Evolutionary conservation across 2,113 vertebrate genomes (phyloP), one percentile per base, ranked within the genome.

Genomic region (Macquaria ambigua): DNA sequence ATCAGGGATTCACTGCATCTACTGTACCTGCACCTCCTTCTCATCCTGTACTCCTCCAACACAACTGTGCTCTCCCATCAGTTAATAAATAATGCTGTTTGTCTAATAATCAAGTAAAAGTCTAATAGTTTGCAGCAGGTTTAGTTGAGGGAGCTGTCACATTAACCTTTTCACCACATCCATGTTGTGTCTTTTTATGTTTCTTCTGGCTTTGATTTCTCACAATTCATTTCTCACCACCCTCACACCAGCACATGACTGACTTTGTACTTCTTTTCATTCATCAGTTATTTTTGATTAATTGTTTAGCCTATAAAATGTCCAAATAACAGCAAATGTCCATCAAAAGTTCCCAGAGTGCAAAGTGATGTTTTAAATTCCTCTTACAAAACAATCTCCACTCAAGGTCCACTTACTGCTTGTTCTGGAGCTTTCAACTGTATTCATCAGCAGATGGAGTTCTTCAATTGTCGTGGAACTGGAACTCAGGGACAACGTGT

Each of bases 11-110:
- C 48, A 37, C 61, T 61, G 76, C 62, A 39, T 39, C 52, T 64
- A 78, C 61, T 81, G 81, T 84, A 83, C 37, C 18, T 23, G 15
- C 39, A 56, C 21, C 6, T 56, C 48, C 12, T 16, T 50, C 55
- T 64, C 23, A 52, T 61, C 25, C 53, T 28, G 63, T 3, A 41
- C 31, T 79, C 72, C 34, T 74, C 28, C 34, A 59, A 0, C 43
- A 37, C 37, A 4, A 59, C 18, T 6, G 6, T 8, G 1, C 20
- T 25, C 12, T 55, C 50, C 18, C 52, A 1, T 73, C 9, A n/a
- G 8, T 53, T 75, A 63, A 69, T 41, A 48, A 10, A 16, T 67
- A 16, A 59, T 2, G 6, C n/a, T 34, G 25, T 11, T 25, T 23
- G 18, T 84, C 71, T 78, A 34, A 67, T 78, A 48, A 73, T 59